These are phyloP conservation scores for Myathropa florea DNA, from an alignment of 2,888 invertebrate genomes.

Conservation along the genomic window DNA sequence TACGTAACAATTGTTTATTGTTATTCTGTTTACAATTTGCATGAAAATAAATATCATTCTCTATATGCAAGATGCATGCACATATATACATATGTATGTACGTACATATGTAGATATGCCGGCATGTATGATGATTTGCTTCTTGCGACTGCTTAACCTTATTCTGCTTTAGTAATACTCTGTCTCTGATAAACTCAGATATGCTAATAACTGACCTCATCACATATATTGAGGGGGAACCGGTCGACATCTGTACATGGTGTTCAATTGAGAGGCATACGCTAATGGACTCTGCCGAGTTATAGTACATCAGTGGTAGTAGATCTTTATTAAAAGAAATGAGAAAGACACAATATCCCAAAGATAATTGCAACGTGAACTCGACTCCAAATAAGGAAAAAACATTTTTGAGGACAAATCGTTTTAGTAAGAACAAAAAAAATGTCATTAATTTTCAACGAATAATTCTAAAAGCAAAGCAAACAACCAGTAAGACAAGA, in stretches of 20 bases:
- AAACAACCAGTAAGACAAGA: neutral
- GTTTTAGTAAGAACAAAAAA: conserved; percentile 26
- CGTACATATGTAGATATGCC: neutral
- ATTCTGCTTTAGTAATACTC: conserved; percentile 22
- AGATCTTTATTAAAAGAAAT: conserved; percentile 24
- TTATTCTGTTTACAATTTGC: neutral
- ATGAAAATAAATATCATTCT: neutral
- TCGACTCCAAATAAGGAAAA: conserved; percentile 55
- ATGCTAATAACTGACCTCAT: conserved; percentile 70
- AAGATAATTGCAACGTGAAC: conserved; percentile 63
- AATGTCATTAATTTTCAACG: conserved; percentile 16
- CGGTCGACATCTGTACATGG: conserved; percentile 26
- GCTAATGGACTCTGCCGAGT: conserved; percentile 11
- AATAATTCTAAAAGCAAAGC: conserved; percentile 44
- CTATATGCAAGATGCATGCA: no score
- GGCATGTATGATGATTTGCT: neutral
- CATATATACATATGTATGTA: no score
- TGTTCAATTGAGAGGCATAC: conserved; percentile 27
- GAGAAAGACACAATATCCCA: conserved; percentile 6
- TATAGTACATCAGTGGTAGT: conserved; percentile 10
- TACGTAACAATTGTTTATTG: neutral
- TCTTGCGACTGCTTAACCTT: conserved; percentile 39
- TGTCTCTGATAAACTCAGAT: conserved; percentile 41
- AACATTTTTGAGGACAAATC: conserved; percentile 55
- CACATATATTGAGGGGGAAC: conserved; percentile 35